Evolutionary conservation across 2,888 invertebrate species (phyloP), one percentile per base, ranked within the genome.

Genomic region (Athalia cordata): DNA sequence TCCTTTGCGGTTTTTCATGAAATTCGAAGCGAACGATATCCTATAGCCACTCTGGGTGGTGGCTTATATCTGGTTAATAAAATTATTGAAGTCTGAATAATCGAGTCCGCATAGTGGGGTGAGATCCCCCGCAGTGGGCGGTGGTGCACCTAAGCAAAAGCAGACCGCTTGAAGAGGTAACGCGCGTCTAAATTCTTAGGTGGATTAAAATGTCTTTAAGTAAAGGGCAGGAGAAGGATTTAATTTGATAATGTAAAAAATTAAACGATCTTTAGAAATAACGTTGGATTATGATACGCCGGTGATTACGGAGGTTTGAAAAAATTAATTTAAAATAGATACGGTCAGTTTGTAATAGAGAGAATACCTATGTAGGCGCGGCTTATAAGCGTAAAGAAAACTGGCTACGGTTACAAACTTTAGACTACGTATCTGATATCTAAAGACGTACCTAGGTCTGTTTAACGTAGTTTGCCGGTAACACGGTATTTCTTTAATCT

Each of bases 51-150:
- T 29, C 29, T 29, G 29, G 29, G 29, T 29, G 29, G 29, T 2
- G 29, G 29, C 29, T 29, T 29, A 29, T 29, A 29, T 29, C 29
- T 29, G 55, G n/a, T 8, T 15, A 50, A 74, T 49, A 43, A 29
- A 75, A 75, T 75, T 50, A 64, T 75, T 52, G 7, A 75, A 75
- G 64, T 75, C 62, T 6, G 62, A 74, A 61, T 43, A 75, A 62
- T 50, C 61, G 59, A 64, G 62, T 15, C 62, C 61, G 75, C 50
- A 75, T 72, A 77, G 77, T 78, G 79, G 78, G 81, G 78, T 77
- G 78, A 81, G 81, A 82, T 82, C 81, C 80, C 79, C 84, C 82
- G 83, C 84, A 84, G 81, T 82, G 84, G 83, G 82, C 82, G 83
- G 82, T 83, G 82, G 82, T 83, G 82, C 82, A 82, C 80, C 55